Evolutionary conservation across 2,888 invertebrate species (phyloP).

Genomic region (Dryobotodes eremita): DNA sequence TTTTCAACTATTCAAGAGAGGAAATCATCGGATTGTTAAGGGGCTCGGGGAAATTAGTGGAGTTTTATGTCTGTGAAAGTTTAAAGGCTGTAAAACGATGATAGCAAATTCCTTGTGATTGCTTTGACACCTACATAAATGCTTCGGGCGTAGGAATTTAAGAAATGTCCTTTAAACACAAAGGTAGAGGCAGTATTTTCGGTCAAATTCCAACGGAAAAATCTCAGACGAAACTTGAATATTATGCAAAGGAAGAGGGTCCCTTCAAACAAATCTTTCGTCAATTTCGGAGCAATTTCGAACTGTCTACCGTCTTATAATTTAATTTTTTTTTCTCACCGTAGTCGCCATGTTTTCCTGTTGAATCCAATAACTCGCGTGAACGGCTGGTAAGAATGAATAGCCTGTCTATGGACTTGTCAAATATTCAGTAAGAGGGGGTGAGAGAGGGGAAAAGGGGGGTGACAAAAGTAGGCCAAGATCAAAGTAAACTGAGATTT

Average conservation of each 20-base stretch:
- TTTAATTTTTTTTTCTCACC: constrained; percentile 68
- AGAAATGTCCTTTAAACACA: constrained; percentile 41
- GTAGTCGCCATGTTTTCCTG: constrained; percentile 67
- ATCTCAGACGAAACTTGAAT: constrained; percentile 62
- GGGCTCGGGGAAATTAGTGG: constrained; percentile 22
- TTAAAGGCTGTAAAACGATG: constrained; percentile 35
- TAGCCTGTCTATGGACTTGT: constrained; percentile 68
- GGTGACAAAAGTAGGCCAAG: constrained; percentile 56
- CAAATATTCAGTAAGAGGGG: constrained; percentile 68
- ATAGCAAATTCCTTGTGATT: constrained; percentile 46
- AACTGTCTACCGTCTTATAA: constrained; percentile 65
- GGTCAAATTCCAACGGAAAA: constrained; percentile 36
- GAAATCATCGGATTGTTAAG: background rate
- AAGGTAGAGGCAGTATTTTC: constrained; percentile 28
- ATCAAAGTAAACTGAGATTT: constrained; percentile 41
- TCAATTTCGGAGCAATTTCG: constrained; percentile 64
- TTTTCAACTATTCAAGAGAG: constrained; percentile 10
- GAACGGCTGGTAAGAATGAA: constrained; percentile 69
- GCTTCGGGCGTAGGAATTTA: background rate
- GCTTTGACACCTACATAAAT: constrained; percentile 45
- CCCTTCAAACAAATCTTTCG: constrained; percentile 60
- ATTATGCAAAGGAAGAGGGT: constrained; percentile 59
- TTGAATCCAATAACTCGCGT: constrained; percentile 73
- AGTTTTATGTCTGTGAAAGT: constrained; percentile 25
- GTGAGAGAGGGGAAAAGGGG: background rate